phyloP scores from a whole-genome alignment of 2,113 vertebrate species.

The Anas platyrhynchos region DNA sequence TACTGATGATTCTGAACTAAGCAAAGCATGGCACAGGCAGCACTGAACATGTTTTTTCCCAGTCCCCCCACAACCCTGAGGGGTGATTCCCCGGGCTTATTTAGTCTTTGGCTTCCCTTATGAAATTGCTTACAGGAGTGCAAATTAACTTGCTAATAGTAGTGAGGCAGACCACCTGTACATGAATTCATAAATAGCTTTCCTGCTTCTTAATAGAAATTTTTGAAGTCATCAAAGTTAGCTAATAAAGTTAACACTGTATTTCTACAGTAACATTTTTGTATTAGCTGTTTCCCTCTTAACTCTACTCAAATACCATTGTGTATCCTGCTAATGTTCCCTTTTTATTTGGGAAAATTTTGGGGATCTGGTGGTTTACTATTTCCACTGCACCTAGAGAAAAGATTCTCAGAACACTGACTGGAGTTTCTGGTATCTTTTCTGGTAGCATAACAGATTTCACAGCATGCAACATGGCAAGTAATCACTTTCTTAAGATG shows the following conservation, averaged over 20 bases:
- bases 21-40: not conserved
- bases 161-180: not conserved
- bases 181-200: not conserved
- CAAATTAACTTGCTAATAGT: conserved; percentile 15
- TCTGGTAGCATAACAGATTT: not conserved
- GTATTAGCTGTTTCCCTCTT: not conserved
- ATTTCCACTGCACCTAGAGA: not conserved
- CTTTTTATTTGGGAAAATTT: not conserved
- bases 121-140: not conserved
- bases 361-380: not conserved
- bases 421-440: not conserved
- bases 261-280: not conserved
- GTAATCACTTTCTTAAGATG: not conserved
- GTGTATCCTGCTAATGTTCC: not conserved
- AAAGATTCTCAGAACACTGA: not conserved
- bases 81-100: not conserved
- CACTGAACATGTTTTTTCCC: not conserved
- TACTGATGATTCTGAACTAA: not conserved
- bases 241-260: not conserved
- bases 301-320: not conserved
- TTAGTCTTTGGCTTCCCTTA: not conserved
- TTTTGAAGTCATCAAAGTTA: not conserved
- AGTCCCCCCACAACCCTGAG: not conserved
- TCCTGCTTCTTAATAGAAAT: not conserved
- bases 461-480: not conserved